These are phyloP conservation scores for Archilochus colubris DNA, from an alignment of 2,113 vertebrate genomes.

Conservation along the genomic window DNA sequence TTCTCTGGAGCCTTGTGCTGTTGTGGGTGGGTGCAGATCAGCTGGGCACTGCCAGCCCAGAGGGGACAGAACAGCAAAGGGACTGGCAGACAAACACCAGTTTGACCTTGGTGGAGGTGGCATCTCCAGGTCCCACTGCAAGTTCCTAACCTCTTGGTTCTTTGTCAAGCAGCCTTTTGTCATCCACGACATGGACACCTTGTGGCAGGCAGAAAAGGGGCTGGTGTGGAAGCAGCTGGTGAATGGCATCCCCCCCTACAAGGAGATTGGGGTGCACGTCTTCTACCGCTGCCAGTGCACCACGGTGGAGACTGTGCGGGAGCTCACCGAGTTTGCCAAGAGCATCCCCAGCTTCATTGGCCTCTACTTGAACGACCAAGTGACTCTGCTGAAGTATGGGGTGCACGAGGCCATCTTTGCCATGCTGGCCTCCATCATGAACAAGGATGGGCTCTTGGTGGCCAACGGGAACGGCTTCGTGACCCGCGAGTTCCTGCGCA, in stretches of 20 bases:
- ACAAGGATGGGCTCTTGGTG: slow-evolving; percentile 97
- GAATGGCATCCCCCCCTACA: slow-evolving; percentile 87
- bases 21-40: background rate
- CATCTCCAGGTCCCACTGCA: accelerated
- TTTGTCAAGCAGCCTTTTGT: slow-evolving; percentile 89
- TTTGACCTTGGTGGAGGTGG: background rate
- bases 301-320: slow-evolving; percentile 93
- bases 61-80: background rate
- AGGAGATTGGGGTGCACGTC: slow-evolving; percentile 95
- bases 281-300: slow-evolving; percentile 99
- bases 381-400: slow-evolving; percentile 95
- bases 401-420: slow-evolving; percentile 98
- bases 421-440: slow-evolving; percentile 98
- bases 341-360: slow-evolving; percentile 93
- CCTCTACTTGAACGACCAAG: slow-evolving; percentile 97
- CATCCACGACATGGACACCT: slow-evolving; percentile 94
- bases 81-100: background rate
- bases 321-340: slow-evolving; percentile 98
- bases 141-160: slow-evolving; percentile 16
- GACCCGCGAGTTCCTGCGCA: slow-evolving; percentile 95
- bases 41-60: background rate
- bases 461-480: slow-evolving; percentile 96
- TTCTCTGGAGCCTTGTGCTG: background rate
- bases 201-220: slow-evolving; percentile 95
- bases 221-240: slow-evolving; percentile 95